These are phyloP conservation scores for Nymphicus hollandicus DNA, from an alignment of 2,113 vertebrate genomes.

Conservation along the genomic window DNA sequence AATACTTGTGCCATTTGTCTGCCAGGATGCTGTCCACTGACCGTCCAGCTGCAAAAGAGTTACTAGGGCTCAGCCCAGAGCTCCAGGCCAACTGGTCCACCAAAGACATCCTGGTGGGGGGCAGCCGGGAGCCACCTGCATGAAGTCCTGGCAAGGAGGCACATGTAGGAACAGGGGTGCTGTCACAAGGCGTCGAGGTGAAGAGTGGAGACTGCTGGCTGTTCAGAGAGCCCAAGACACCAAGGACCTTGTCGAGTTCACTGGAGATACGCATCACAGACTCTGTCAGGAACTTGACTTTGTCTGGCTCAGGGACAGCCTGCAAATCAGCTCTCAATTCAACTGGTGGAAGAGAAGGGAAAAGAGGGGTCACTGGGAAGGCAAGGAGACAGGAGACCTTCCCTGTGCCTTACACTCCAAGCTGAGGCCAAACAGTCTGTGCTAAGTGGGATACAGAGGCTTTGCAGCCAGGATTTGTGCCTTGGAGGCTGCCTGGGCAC, in stretches of 20 bases:
- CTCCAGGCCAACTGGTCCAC: constrained; percentile 65
- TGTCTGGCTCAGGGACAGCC: constrained; percentile 55
- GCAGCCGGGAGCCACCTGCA: not conserved
- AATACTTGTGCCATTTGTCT: constrained; percentile 83
- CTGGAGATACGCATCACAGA: constrained; percentile 83
- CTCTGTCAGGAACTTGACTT: constrained; percentile 79
- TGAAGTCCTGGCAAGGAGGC: not conserved
- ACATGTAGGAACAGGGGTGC: not conserved
- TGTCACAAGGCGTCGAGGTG: not conserved
- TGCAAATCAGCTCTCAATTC: not conserved
- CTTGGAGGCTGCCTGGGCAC: not conserved
- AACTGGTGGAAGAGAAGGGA: not conserved
- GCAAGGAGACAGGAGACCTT: not conserved
- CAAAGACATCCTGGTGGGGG: not conserved
- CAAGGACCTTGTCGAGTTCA: constrained; percentile 81
- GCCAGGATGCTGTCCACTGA: constrained; percentile 70
- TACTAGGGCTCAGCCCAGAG: not conserved
- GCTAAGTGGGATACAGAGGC: not conserved
- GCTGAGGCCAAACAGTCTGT: fast-evolving
- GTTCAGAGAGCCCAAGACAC: constrained; percentile 72
- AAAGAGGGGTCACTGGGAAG: not conserved
- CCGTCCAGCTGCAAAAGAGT: not conserved
- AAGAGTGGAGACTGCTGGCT: constrained; percentile 28
- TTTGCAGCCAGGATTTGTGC: not conserved
- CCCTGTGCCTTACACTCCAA: not conserved